Evolutionary conservation across 2,113 vertebrate species (phyloP), one percentile per base, ranked within the genome.

Genomic region (Bolborhynchus lineola): DNA sequence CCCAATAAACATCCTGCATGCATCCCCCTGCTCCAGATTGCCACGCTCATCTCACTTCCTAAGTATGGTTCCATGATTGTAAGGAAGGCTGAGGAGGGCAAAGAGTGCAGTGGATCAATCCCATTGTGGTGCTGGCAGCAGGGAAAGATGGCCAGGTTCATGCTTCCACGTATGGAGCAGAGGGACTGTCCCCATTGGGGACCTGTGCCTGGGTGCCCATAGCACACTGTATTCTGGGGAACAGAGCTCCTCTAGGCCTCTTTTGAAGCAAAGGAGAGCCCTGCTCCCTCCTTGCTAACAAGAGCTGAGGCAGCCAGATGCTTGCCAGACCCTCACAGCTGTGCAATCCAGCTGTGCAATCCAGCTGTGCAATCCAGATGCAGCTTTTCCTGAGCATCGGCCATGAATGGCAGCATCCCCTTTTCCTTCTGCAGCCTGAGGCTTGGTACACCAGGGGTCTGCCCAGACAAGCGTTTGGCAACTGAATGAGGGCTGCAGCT

Each of bases 111-210:
- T 6, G 33, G 33, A 33, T 68, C 75, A 41, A n/a, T 15, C 15
- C 17, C 18, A 2, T 14, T 1, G 26, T 17, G 41, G 7, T 59
- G 29, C 53, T 69, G 62, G 53, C 46, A 69, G 42, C 35, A 10
- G 15, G 55, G 65, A 41, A 37, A 24, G 5, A 1, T 3, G 16
- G 62, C 41, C 39, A 72, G 33, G 5, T 15, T 37, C 28, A 3
- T 5, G 1, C 7, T 29, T 31, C 72, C 67, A n/a, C 2, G 0
- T 1, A 2, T 0, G 0, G 52, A 39, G 11, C 47, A 20, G 17
- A 50, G 29, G 11, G 9, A 49, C 31, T 2, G 1, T 31, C n/a
- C 16, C 41, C 0, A 0, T 0, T 0, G 1, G 7, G 55, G 9
- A 18, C 7, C 31, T 0, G 0, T 20, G 23, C 16, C 28, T 9